Conservation (phyloP, 2,113 vertebrate species). For the Ariopsis seemanni region DNA sequence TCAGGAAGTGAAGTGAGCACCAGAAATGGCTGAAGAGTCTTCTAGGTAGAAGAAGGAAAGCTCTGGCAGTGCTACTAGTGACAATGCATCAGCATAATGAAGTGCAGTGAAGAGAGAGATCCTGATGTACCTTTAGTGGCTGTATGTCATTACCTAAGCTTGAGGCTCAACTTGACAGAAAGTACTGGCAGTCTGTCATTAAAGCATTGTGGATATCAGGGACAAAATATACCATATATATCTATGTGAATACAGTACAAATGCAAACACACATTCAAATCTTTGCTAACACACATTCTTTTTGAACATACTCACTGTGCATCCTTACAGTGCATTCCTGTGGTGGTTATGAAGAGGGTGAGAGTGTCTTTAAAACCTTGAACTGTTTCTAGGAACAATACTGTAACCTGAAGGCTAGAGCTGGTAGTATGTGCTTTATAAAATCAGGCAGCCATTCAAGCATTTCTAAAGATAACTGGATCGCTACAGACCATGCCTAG, state of each 20-base stretch:
- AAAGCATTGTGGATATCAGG: background rate
- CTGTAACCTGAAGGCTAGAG: background rate
- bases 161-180: background rate
- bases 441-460: background rate
- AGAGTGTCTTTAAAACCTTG: background rate
- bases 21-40: background rate
- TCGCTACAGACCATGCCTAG: background rate
- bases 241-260: background rate
- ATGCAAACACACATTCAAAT: background rate
- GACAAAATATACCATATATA: background rate
- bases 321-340: background rate
- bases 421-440: background rate
- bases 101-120: background rate
- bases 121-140: background rate
- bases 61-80: background rate
- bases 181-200: background rate
- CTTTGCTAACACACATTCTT: background rate
- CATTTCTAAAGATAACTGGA: background rate
- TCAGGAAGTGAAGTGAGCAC: background rate
- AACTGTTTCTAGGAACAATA: background rate
- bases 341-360: background rate
- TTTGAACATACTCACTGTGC: background rate
- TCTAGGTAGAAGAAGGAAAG: background rate
- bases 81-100: constrained; percentile 3
- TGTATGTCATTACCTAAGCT: background rate